These are phyloP conservation scores for Pasiphila rectangulata DNA, from an alignment of 2,888 invertebrate species.

Conservation along the genomic window DNA sequence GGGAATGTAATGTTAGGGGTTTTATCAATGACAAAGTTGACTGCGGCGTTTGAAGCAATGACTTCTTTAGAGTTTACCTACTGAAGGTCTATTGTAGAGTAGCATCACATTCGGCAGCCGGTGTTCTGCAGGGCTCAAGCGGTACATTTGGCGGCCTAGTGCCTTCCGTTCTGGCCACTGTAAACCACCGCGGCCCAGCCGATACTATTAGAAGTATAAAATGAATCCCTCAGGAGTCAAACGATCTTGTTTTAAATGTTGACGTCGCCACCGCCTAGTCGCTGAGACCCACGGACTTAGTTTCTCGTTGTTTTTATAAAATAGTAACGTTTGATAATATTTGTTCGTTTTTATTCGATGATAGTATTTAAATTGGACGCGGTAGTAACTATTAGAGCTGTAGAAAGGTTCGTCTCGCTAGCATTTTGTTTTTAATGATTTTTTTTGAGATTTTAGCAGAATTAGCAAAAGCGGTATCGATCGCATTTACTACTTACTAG, in stretches of 20 bases:
- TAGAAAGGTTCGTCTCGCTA: slow-evolving; percentile 76
- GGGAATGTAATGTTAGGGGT: slow-evolving; percentile 78
- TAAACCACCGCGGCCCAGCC: slow-evolving; percentile 54
- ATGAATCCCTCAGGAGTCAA: slow-evolving; percentile 47
- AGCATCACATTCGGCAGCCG: slow-evolving; percentile 55
- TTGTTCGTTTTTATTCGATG: slow-evolving; percentile 75
- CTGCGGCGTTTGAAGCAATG: slow-evolving; percentile 66
- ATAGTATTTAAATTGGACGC: slow-evolving; percentile 68
- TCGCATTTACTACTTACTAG: slow-evolving; percentile 59
- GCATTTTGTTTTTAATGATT: slow-evolving; percentile 61
- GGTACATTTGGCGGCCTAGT: slow-evolving; percentile 40
- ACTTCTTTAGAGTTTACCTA: slow-evolving; percentile 44
- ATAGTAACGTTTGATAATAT: slow-evolving; percentile 69
- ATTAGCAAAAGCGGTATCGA: slow-evolving; percentile 36
- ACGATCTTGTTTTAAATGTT: slow-evolving; percentile 47
- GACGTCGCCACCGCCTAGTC: slow-evolving; percentile 77
- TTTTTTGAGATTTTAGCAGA: slow-evolving; percentile 68
- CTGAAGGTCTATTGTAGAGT: slow-evolving; percentile 48
- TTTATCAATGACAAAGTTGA: slow-evolving; percentile 81
- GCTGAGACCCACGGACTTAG: slow-evolving; percentile 74
- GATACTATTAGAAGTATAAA: slow-evolving; percentile 37
- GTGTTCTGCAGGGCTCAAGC: slow-evolving; percentile 65
- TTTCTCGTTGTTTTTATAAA: slow-evolving; percentile 66
- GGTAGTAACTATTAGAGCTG: slow-evolving; percentile 78
- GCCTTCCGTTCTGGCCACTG: slow-evolving; percentile 55